Conservation (phyloP, 2,888 invertebrate species). For the Tetranychus truncatus region DNA sequence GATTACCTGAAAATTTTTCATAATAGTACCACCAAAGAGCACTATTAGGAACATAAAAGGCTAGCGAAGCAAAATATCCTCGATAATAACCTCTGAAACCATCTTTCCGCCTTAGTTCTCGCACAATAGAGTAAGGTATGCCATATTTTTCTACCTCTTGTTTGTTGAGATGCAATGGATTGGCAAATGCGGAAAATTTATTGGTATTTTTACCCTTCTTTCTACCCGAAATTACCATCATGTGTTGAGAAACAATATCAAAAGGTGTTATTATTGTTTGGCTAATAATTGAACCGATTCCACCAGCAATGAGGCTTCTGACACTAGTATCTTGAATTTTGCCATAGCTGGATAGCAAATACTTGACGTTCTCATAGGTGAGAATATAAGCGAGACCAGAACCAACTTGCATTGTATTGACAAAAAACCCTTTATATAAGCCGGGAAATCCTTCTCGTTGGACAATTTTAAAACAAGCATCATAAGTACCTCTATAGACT, state of each 20-base stretch:
- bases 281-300: conserved; percentile 61
- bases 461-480: conserved; percentile 73
- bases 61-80: conserved; percentile 75
- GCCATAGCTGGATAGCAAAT: conserved; percentile 48
- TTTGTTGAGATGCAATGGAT: conserved; percentile 23
- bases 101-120: conserved; percentile 56
- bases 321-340: conserved; percentile 37
- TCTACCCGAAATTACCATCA: conserved; percentile 56
- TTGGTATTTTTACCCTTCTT: conserved; percentile 10
- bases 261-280: conserved; percentile 92
- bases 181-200: conserved; percentile 13
- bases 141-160: conserved; percentile 17
- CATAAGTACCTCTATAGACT: conserved; percentile 49
- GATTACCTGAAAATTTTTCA: conserved; percentile 70
- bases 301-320: conserved; percentile 64
- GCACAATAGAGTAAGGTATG: conserved; percentile 40
- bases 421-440: conserved; percentile 76
- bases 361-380: conserved; percentile 75
- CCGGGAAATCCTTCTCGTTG: conserved; percentile 63
- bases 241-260: conserved; percentile 86
- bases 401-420: conserved; percentile 58
- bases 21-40: conserved; percentile 97
- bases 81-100: conserved; percentile 76
- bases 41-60: conserved; percentile 84
- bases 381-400: conserved; percentile 49